These are phyloP conservation scores for Chironomus tepperi DNA, from an alignment of 1,140 invertebrate species.

Conservation along the genomic window DNA sequence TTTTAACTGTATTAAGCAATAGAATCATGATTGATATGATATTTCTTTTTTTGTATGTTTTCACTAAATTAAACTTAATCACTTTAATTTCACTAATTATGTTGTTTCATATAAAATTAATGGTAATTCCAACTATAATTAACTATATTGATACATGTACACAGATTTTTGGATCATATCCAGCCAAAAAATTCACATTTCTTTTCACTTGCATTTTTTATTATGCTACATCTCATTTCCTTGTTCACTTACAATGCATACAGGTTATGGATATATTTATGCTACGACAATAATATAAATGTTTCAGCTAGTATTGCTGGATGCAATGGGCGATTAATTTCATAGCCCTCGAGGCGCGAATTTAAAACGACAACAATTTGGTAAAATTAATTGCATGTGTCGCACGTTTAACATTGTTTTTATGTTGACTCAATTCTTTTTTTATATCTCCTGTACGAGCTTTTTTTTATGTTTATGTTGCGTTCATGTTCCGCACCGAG, in stretches of 20 bases:
- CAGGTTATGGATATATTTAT: not conserved
- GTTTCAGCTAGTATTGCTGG: not conserved
- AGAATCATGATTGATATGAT: slow-evolving; percentile 32
- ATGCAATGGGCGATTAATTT: slow-evolving; percentile 7
- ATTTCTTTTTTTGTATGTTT: not conserved
- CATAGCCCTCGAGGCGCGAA: not conserved
- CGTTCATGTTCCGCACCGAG: not conserved
- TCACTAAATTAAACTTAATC: not conserved
- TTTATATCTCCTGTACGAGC: too few species aligned
- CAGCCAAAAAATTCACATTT: not conserved
- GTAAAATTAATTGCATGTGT: slow-evolving; percentile 9
- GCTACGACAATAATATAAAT: not conserved
- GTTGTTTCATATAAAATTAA: not conserved
- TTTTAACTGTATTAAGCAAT: slow-evolving; percentile 39
- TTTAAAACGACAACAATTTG: slow-evolving; percentile 9
- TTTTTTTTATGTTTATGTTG: too few species aligned
- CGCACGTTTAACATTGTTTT: slow-evolving; percentile 1
- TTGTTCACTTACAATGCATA: not conserved
- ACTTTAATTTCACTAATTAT: not conserved
- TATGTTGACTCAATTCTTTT: too few species aligned
- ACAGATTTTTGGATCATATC: not conserved
- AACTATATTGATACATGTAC: not conserved
- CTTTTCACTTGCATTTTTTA: not conserved
- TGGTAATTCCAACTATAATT: not conserved
- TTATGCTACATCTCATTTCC: too few species aligned